Evolutionary conservation across 2,113 vertebrate species (phyloP).

Genomic region (Calidris pygmaea): DNA sequence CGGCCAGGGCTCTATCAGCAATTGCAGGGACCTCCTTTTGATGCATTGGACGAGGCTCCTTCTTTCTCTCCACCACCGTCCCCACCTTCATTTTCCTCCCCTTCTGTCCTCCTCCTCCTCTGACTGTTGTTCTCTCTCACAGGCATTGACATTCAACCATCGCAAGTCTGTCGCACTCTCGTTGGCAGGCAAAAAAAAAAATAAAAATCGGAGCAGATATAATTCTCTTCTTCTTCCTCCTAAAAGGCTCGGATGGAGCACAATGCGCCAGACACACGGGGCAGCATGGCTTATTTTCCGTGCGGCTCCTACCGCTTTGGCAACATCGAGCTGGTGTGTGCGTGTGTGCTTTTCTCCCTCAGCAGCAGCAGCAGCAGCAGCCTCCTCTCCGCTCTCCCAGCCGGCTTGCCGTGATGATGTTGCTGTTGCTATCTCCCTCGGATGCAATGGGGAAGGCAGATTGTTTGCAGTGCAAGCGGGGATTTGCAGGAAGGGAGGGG

Average conservation of each 20-base stretch:
- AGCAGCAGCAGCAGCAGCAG: slow-evolving; percentile 49
- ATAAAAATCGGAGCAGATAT: slow-evolving; percentile 13
- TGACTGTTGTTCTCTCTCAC: slow-evolving; percentile 63
- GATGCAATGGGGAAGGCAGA: slow-evolving; percentile 64
- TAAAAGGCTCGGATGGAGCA: slow-evolving; percentile 41
- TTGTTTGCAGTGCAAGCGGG: slow-evolving; percentile 62
- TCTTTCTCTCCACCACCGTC: slow-evolving; percentile 59
- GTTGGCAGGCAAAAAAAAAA: neutral
- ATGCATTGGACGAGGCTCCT: slow-evolving; percentile 55
- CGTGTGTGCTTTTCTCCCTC: slow-evolving; percentile 20
- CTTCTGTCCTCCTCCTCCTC: slow-evolving; percentile 57
- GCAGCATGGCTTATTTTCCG: slow-evolving; percentile 48
- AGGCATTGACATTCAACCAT: slow-evolving; percentile 72
- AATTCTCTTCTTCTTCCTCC: slow-evolving; percentile 47
- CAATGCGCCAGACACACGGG: slow-evolving; percentile 54
- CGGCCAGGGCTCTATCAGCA: slow-evolving; percentile 42
- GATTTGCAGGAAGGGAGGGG: slow-evolving; percentile 59
- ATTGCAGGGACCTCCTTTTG: slow-evolving; percentile 59
- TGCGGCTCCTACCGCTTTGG: slow-evolving; percentile 46
- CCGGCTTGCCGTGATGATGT: slow-evolving; percentile 65
- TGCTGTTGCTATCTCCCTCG: slow-evolving; percentile 70
- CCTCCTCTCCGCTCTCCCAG: slow-evolving; percentile 38
- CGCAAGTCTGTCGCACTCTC: slow-evolving; percentile 59
- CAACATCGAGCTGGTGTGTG: slow-evolving; percentile 30
- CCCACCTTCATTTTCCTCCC: slow-evolving; percentile 59